Percentiles rank a stretch among this genome's conserved stretches.
Evolutionary conservation across 2,888 invertebrate species (phyloP).

Genomic region (Theodoxus fluviatilis): DNA sequence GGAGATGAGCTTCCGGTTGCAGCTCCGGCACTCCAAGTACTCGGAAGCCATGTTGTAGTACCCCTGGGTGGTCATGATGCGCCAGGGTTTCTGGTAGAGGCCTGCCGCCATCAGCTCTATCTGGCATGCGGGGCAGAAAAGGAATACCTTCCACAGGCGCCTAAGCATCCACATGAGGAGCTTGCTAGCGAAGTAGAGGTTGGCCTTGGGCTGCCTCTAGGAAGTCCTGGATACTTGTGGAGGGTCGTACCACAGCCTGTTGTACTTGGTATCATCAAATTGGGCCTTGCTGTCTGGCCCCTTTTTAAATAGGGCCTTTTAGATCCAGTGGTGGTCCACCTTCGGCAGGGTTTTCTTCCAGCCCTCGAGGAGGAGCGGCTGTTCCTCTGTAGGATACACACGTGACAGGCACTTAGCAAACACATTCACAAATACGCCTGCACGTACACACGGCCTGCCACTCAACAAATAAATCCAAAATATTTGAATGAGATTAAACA

Average conservation of each 20-base stretch:
- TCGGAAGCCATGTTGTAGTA: not conserved
- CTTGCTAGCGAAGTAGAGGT: not conserved
- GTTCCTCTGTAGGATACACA: too few species aligned
- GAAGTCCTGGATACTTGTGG: too few species aligned
- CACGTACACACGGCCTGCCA: too few species aligned
- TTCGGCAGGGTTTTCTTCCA: not conserved
- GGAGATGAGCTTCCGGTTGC: too few species aligned
- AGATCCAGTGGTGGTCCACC: not conserved
- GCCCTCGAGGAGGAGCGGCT: not conserved
- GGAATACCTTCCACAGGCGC: not conserved
- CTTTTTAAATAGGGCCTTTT: not conserved
- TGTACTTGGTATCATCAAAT: not conserved
- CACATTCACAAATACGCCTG: too few species aligned
- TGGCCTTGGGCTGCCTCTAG: not conserved
- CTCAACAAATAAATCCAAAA: too few species aligned
- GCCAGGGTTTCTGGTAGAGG: not conserved
- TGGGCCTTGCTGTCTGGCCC: not conserved
- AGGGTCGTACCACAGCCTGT: not conserved
- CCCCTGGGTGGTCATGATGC: not conserved
- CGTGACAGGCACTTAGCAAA: too few species aligned
- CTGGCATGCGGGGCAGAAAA: too few species aligned
- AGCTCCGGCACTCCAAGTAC: not conserved
- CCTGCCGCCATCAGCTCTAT: not conserved
- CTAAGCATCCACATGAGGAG: not conserved
- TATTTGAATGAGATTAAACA: too few species aligned